A percentile compares a stretch with the other conserved stretches of the same genome.
These are phyloP conservation scores for Jacana jacana DNA, from an alignment of 2,113 vertebrate species.

Conservation along the genomic window DNA sequence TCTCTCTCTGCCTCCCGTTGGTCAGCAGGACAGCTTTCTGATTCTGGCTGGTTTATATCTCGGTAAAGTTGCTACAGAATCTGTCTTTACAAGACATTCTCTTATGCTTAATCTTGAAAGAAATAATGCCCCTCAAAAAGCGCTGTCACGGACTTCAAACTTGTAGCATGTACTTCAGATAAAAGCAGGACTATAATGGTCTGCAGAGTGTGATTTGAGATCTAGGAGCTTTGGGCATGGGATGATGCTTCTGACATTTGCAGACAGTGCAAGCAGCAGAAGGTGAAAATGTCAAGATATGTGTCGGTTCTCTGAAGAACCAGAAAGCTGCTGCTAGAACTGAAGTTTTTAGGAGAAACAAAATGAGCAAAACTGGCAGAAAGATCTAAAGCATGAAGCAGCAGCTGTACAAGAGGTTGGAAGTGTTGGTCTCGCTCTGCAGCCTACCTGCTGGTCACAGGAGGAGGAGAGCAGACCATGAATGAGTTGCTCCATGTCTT, in stretches of 20 bases:
- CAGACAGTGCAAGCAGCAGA: not conserved
- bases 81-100: not conserved
- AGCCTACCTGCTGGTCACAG: not conserved
- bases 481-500: not conserved
- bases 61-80: not conserved
- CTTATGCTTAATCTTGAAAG: not conserved
- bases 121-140: not conserved
- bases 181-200: not conserved
- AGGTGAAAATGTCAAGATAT: not conserved
- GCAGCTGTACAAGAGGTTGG: conserved; percentile 22
- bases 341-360: not conserved
- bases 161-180: not conserved
- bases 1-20: not conserved
- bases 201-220: not conserved
- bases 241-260: not conserved
- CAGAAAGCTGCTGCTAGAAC: not conserved
- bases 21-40: not conserved
- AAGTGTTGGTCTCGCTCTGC: not conserved
- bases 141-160: not conserved
- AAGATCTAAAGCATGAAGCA: not conserved
- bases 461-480: not conserved
- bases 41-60: not conserved
- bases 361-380: not conserved
- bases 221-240: not conserved
- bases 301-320: not conserved